phyloP scores from a whole-genome alignment of 1,140 invertebrate species.

The Cherax destructor region DNA sequence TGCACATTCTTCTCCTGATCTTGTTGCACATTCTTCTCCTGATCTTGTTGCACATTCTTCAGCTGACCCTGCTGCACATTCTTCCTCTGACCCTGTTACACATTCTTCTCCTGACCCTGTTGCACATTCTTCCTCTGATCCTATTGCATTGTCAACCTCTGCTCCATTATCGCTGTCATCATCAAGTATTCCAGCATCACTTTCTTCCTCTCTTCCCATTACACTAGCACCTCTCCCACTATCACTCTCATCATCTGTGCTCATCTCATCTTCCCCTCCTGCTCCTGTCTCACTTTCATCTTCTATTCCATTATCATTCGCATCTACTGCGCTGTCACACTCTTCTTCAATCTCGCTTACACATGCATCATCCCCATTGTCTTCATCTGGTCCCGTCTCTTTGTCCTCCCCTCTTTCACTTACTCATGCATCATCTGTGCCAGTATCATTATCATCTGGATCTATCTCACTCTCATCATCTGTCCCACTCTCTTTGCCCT shows the following conservation, averaged over 20 bases:
- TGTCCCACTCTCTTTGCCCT: conserved; percentile 5
- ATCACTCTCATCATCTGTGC: background rate
- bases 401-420: background rate
- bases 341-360: background rate
- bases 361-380: background rate
- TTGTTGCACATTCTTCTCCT: no score
- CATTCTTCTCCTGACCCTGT: background rate
- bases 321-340: background rate
- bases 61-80: no score
- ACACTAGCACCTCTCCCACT: background rate
- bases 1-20: no score
- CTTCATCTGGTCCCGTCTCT: background rate
- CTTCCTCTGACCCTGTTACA: background rate
- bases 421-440: background rate
- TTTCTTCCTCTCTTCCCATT: no score
- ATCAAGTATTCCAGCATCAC: background rate
- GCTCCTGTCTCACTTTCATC: background rate
- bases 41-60: background rate
- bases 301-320: background rate
- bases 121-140: no score
- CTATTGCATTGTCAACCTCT: no score
- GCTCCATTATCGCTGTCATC: background rate
- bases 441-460: background rate
- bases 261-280: background rate
- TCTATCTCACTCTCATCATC: background rate